Evolutionary conservation across 2,797 vertebrate genomes (phyloP), one percentile per base, ranked within the genome.

Genomic region (Sebastes nivosus): DNA sequence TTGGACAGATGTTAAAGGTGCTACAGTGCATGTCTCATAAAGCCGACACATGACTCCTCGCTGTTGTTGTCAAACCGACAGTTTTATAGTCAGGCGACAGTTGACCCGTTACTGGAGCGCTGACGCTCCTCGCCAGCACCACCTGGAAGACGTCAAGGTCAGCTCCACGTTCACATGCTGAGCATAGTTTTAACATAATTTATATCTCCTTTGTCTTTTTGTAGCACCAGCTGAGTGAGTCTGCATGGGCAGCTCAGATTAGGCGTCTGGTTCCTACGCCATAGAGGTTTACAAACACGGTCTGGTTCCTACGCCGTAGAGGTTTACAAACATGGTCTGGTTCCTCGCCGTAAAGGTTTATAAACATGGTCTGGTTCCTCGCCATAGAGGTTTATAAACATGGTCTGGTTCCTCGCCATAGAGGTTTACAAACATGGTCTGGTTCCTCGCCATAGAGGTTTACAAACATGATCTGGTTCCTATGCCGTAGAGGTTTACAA

Each of bases 41-140:
- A 84, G 50, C 25, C 4, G 57, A 83, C 46, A 10, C 60, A 16
- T 69, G 66, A 75, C n/a, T 68, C 76, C 38, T 67, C 27, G 2
- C 12, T 24, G 70, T 32, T 16, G 14, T 22, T 20, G 68, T 79
- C 68, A 52, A 18, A 42, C 50, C 9, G 32, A 18, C 55, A 27
- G 75, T 64, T 79, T 81, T 25, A 78, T 20, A 12, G 68, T 11
- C 12, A 25, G n/a, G 13, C 6, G 42, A 29, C 22, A 4, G 63
- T 61, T 8, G 85, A 83, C 73, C 81, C 55, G n/a, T 42, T 25
- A 52, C 1, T 25, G 66, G 3, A 10, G 8, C 0, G 0, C 12
- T 3, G 29, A 8, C 25, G 2, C 54, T 52, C 29, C 32, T 46
- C 59, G 2, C 60, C 67, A 7, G 24, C n/a, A 2, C 3, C 80